Conservation (phyloP, 2,888 invertebrate genomes). For the Caenorhabditis sp. region DNA sequence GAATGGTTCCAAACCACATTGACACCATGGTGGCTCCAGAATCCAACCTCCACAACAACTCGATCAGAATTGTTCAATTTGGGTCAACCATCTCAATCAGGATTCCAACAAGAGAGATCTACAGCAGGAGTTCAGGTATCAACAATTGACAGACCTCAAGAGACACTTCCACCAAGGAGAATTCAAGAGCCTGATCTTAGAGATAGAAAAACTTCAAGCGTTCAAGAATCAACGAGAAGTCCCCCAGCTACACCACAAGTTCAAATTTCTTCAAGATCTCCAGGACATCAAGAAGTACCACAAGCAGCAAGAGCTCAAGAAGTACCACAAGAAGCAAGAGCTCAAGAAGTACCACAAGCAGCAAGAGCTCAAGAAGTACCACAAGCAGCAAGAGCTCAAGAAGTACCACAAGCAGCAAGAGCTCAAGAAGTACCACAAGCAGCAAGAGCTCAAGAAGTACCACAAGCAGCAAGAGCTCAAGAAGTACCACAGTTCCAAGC, state of each 20-base stretch:
- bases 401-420: neutral
- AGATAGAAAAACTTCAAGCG: neutral
- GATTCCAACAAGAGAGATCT: neutral
- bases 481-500: no score
- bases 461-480: neutral
- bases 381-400: neutral
- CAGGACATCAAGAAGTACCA: neutral
- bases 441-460: neutral
- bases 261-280: neutral
- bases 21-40: constrained; percentile 36
- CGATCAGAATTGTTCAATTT: constrained; percentile 1
- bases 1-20: constrained; percentile 30
- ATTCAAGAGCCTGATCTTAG: neutral
- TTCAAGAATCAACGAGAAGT: neutral
- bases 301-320: no score
- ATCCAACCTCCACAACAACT: constrained; percentile 24
- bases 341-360: no score
- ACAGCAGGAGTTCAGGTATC: neutral
- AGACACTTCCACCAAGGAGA: neutral
- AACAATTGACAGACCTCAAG: neutral
- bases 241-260: neutral
- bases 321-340: no score
- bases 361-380: no score
- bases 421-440: no score
- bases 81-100: neutral